These are phyloP conservation scores for Morone chrysops DNA, from an alignment of 2,113 vertebrate genomes.

Conservation along the genomic window DNA sequence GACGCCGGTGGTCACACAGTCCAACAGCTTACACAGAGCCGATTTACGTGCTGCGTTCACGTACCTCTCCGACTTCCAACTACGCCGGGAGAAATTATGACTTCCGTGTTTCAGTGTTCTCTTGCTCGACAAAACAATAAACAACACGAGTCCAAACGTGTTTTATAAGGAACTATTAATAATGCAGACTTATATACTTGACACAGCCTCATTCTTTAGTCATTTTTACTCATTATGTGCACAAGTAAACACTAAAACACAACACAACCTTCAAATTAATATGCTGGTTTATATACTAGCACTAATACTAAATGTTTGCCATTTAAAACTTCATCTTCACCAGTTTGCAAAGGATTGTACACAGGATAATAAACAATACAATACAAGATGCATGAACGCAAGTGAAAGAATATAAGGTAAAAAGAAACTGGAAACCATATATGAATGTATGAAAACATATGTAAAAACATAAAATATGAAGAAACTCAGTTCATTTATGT, in stretches of 20 bases:
- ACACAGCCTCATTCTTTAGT: not conserved
- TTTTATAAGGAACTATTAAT: not conserved
- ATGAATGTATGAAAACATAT: too few relatives aligned
- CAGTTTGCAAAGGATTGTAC: not conserved
- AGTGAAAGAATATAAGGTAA: too few relatives aligned
- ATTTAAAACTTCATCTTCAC: not conserved
- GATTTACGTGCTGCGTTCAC: constrained; percentile 42
- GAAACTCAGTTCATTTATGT: too few relatives aligned
- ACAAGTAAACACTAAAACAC: not conserved
- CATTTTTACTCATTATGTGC: not conserved
- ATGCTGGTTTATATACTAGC: too few relatives aligned
- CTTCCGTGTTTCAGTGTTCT: not conserved
- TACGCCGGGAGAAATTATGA: fast-evolving
- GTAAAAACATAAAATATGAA: too few relatives aligned
- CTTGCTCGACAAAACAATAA: not conserved
- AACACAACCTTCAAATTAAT: not conserved
- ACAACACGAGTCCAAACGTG: not conserved
- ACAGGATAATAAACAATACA: too few relatives aligned
- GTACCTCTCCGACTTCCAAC: not conserved
- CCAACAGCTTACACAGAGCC: not conserved
- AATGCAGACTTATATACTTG: not conserved
- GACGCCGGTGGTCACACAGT: not conserved
- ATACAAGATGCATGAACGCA: too few relatives aligned
- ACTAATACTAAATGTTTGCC: not conserved
- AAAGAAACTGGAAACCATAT: too few relatives aligned